Base-by-base conservation (phyloP, 2,113 vertebrate genomes). In the Lamprologus tigripictilis region DNA sequence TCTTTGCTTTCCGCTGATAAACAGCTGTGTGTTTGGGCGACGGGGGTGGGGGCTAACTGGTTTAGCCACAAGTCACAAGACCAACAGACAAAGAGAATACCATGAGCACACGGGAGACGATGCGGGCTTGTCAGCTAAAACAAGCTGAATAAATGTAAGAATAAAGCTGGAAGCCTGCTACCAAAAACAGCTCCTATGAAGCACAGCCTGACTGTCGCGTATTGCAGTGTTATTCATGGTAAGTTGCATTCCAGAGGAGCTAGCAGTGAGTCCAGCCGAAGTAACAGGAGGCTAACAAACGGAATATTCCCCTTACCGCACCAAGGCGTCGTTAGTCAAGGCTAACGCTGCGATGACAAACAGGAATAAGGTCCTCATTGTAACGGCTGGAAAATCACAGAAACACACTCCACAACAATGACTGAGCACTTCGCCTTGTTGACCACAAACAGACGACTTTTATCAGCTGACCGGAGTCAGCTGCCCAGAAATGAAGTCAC, bases 281-380 rank as follows among this genome's bases (percentile, higher is more conserved):
- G 3, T 37, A 47, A 40, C 4, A 37, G 14, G 19, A 76, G 40
- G 1, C 6, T 28, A 61, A 81, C 23, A n/a, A 9, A 58, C 3
- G 3, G 4, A 33, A 23, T 8, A 9, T 16, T 28, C 42, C 16
- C 19, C 94, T 96, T 90, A 97, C 96, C 96, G 89, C 7, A 96
- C 80, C 9, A 97, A 47, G 0, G 95, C 96, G 33, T 96, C 88
- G 66, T 58, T 61, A 12, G 86, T 90, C 73, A 96, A 88, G 2
- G 88, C 86, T 7, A 95, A 73, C 4, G 84, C 92, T 35, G 93
- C 90, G 12, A 95, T 47, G 3, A 95, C 58, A 4, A 86, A n/a
- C 85, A 96, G 10, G 11, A 76, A 28, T 2, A 89, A 19, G 9
- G 76, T 9, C 92, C 79, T 95, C 96, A 97, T 97, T 5, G 26